These are phyloP conservation scores for Limnodromus scolopaceus DNA, from an alignment of 2,797 vertebrate genomes.

Conservation along the genomic window DNA sequence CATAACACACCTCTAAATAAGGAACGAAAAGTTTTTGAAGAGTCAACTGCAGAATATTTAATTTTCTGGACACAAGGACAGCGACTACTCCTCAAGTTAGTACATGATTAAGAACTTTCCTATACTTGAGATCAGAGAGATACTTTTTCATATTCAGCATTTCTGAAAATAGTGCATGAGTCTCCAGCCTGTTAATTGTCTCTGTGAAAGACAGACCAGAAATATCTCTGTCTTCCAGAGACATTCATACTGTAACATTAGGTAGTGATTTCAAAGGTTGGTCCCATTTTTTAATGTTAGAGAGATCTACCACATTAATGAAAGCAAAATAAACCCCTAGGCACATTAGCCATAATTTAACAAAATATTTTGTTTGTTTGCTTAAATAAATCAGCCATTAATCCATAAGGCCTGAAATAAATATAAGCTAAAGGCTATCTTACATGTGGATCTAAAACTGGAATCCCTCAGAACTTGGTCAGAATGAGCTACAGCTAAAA, in stretches of 20 bases:
- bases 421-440: not conserved
- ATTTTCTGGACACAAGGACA: not conserved
- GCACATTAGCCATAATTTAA: not conserved
- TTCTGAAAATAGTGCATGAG: not conserved
- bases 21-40: not conserved
- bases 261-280: not conserved
- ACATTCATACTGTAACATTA: not conserved
- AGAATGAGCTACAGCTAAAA: not conserved
- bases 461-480: not conserved
- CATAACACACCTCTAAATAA: not conserved
- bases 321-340: not conserved
- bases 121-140: not conserved
- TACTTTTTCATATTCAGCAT: not conserved
- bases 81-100: not conserved
- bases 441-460: not conserved
- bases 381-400: not conserved
- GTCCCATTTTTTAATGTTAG: not conserved
- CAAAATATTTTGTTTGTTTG: not conserved
- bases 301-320: not conserved
- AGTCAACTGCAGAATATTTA: not conserved
- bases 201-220: not conserved
- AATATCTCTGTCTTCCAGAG: not conserved
- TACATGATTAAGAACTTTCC: not conserved
- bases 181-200: not conserved
- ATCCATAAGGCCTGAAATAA: not conserved